Evolutionary conservation across 2,113 vertebrate species (phyloP).

Genomic region (Tilapia sparmanii): DNA sequence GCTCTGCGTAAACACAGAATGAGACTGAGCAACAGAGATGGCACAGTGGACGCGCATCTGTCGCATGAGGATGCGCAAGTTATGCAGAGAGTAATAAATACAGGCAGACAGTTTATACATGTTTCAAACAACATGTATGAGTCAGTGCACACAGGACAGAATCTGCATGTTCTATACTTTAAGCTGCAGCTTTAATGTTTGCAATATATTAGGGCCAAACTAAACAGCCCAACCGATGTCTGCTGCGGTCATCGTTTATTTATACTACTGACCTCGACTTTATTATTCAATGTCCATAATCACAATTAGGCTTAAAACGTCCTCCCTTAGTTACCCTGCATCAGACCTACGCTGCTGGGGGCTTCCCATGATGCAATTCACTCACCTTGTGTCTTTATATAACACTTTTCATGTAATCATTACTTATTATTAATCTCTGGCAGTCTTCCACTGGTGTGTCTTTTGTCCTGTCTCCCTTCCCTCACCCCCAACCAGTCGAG

Average conservation of each 20-base stretch:
- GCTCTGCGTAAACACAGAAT: constrained; percentile 25
- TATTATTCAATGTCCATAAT: not conserved
- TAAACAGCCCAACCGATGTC: not conserved
- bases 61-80: not conserved
- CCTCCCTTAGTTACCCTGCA: not conserved
- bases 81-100: not conserved
- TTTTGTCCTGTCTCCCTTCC: not conserved
- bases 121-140: not conserved
- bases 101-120: not conserved
- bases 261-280: not conserved
- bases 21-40: not conserved
- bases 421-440: not conserved
- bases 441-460: not conserved
- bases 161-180: not conserved
- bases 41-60: not conserved
- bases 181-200: not conserved
- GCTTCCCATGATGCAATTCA: not conserved
- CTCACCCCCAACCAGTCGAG: not conserved
- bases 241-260: not conserved
- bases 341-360: not conserved
- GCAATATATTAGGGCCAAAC: not conserved
- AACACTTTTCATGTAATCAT: fast-evolving
- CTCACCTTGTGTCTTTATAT: not conserved
- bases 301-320: fast-evolving
- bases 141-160: not conserved